Base-by-base conservation (phyloP, 2,113 vertebrate species). In the Erythrocercus mccallii region DNA sequence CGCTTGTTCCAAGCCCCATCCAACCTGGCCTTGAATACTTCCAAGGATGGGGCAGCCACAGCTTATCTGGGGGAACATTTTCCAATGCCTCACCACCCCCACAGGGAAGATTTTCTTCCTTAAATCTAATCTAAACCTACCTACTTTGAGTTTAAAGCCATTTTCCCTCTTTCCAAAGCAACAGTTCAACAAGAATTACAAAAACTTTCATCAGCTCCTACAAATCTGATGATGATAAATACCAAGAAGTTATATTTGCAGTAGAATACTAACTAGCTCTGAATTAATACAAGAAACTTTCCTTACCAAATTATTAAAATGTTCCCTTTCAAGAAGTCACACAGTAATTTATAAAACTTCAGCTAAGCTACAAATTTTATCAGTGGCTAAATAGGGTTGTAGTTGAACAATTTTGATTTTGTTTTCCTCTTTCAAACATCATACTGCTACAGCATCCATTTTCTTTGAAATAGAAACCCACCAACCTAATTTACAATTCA, bases 11-110 rank as follows among this genome's bases (percentile, higher is more conserved):
- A 7, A 47, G 24, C 0, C 5, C 33, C 33, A 35, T 40, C 45
- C 53, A 45, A 2, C 18, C 20, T 10, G 19, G 9, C 19, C 5
- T 21, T 66, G 53, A 60, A 15, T 14, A 15, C 1, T 47, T 14
- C 38, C 20, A 68, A n/a, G 61, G 8, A 54, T 40, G 30, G 38
- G 38, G 4, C n/a, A 61, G 0, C 0, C n/a, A 40, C 38, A 40
- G 9, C 20, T 74, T 19, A 38, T 40, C 40, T 47, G 54, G 54
- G 53, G 4, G 1, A 81, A 40, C 38, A 4, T 47, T 23, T 53
- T 0, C 20, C 38, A 47, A 17, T 0, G 9, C 15, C 60, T 66
- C 68, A 24, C 12, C 16, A 38, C 5, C 6, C 28, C 13, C 28
- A 45, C 6, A 53, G 30, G 21, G 5, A 37, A 74, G 15, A 38